phyloP scores from a whole-genome alignment of 35 echinoderm and acorn worm genomes.

The Amphiura filiformis region DNA sequence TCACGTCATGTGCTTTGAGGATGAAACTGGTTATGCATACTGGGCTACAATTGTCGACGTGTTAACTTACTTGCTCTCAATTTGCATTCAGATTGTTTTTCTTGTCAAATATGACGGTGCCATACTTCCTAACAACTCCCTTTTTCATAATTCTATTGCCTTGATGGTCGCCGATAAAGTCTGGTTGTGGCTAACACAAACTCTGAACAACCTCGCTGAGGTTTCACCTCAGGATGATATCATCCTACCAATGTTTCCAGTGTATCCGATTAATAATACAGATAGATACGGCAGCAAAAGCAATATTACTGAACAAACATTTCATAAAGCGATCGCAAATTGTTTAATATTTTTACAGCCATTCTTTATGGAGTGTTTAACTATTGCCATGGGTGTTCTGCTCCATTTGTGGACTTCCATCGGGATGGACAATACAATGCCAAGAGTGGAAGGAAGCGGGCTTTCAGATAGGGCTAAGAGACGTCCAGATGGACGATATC shows the following conservation, averaged over 20 bases:
- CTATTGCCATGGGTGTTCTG: background rate
- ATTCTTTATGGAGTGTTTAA: background rate
- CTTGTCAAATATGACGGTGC: background rate
- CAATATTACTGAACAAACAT: no score
- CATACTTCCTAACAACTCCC: background rate
- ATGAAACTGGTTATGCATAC: no score
- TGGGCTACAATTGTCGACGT: no score
- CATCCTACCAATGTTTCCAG: background rate
- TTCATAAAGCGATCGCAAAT: background rate
- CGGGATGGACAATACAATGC: no score
- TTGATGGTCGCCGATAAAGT: background rate
- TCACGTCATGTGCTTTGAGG: no score
- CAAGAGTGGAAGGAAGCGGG: no score
- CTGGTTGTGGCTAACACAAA: background rate
- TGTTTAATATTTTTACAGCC: background rate
- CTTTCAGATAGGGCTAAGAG: no score
- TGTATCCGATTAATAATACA: no score
- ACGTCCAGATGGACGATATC: no score
- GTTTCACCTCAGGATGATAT: background rate
- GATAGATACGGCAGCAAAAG: no score
- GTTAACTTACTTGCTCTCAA: background rate
- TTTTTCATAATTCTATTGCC: background rate
- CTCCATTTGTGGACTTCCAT: no score
- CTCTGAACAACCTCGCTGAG: background rate
- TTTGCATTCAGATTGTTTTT: background rate